Base-by-base conservation (phyloP, 2,113 vertebrate genomes). In the Mustelus asterias region DNA sequence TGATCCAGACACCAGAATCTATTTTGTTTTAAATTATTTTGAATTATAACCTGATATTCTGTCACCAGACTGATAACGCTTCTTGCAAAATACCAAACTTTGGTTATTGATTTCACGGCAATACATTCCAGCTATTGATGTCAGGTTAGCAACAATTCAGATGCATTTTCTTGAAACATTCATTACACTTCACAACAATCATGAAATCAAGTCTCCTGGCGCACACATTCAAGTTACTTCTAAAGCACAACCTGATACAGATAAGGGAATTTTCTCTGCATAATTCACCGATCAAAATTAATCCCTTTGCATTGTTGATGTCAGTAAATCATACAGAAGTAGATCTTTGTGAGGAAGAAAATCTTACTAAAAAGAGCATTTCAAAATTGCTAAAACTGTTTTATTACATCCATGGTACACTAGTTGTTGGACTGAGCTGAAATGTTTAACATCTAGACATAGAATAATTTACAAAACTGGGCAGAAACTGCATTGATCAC, bases 201-300 rank as follows among this genome's bases (percentile, higher is more conserved):
- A 70, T 70, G 92, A 69, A 94, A 94, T 24, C 24, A 69, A 69
- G 37, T 44, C 20, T 44, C 41, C 22, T 69, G 65, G 37, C 6
- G n/a, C 65, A 69, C 37, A 26, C 24, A 41, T 94, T 94, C 65
- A 94, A 94, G 92, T 69, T 95, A 95, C 37, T 95, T 95, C 88
- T 95, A 18, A 29, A 26, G 22, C 37, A 95, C 24, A 95, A 70
- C 37, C 63, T 54, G 24, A 70, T 69, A 67, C 37, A 41, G 33
- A 20, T 67, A 41, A 37, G 92, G 2, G 60, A 41, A 7, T 24
- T 94, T 69, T 94, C 67, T 44, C 92, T 72, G 26, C 41, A 54
- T 72, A 95, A 54, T 29, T 95, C 94, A 44, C 70, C 76, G 69
- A 70, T 70, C 69, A 95, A 48, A 70, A 76, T 72, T 72, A 72